These are phyloP conservation scores for Coendou prehensilis DNA, from an alignment of 2,797 vertebrate genomes.

Conservation along the genomic window DNA sequence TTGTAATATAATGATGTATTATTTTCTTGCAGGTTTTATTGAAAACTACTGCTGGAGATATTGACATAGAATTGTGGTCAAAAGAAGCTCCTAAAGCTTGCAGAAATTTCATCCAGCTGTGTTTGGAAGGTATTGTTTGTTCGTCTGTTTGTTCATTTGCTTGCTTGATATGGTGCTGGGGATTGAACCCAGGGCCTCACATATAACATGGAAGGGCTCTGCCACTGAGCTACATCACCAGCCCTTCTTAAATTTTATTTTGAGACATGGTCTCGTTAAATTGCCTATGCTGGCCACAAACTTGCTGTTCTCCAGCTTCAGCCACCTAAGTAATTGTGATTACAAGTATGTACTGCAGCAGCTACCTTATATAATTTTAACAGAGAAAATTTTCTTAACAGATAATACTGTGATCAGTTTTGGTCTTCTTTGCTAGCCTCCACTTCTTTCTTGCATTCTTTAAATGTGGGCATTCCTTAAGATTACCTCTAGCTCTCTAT, in stretches of 20 bases:
- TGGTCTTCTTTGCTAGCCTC: neutral
- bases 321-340: neutral
- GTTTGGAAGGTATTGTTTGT: conserved; percentile 95
- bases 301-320: neutral
- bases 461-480: neutral
- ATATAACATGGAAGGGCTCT: neutral
- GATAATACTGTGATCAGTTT: neutral
- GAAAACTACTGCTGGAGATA: conserved; percentile 97
- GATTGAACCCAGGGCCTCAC: neutral
- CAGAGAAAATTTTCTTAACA: conserved; percentile 51
- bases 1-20: conserved; percentile 5
- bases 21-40: conserved; percentile 93
- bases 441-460: conserved; percentile 40
- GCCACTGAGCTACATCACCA: neutral
- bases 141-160: neutral
- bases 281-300: neutral
- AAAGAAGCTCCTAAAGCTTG: conserved; percentile 98
- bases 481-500: neutral
- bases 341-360: neutral
- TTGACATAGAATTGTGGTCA: conserved; percentile 98
- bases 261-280: neutral
- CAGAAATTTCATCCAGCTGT: conserved; percentile 97
- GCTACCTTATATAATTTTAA: neutral
- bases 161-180: neutral
- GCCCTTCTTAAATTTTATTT: no score